Percentiles rank a stretch among this genome's conserved stretches.
phyloP scores from a whole-genome alignment of 2,113 vertebrate species.

The Heliornis fulica region DNA sequence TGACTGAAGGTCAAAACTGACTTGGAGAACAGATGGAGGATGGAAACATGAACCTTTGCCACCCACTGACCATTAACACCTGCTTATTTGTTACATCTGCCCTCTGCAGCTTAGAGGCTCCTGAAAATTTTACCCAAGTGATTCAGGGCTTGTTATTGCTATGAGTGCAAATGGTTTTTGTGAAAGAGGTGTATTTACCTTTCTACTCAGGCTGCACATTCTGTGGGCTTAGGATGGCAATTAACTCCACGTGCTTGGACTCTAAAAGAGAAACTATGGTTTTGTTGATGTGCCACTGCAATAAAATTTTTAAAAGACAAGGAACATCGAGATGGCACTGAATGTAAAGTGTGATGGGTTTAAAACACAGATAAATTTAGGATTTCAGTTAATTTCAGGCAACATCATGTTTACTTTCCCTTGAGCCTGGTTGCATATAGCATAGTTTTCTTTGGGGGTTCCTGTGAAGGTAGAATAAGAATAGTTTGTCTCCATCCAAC shows the following conservation, averaged over 20 bases:
- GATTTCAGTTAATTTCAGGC: background rate
- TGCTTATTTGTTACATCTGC: conserved; percentile 35
- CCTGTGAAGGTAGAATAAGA: background rate
- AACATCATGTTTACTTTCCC: rapidly evolving
- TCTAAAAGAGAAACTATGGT: background rate
- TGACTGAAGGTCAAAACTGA: conserved; percentile 37
- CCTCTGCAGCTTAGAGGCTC: background rate
- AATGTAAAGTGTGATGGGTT: background rate
- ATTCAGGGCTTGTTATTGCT: background rate
- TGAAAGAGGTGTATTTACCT: background rate
- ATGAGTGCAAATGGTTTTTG: background rate
- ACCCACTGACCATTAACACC: conserved; percentile 5
- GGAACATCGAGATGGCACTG: background rate
- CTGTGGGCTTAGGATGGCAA: background rate
- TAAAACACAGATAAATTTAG: background rate
- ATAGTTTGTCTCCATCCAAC: background rate
- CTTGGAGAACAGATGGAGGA: conserved; percentile 40
- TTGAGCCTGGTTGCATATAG: rapidly evolving
- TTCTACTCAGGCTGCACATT: background rate
- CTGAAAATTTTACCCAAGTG: background rate
- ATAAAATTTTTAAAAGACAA: background rate
- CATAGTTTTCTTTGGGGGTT: background rate
- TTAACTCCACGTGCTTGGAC: background rate
- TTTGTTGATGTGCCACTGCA: background rate
- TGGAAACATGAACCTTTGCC: background rate